Conservation (phyloP, 2,888 invertebrate genomes). For the Prosopocoilus inquinatus region DNA sequence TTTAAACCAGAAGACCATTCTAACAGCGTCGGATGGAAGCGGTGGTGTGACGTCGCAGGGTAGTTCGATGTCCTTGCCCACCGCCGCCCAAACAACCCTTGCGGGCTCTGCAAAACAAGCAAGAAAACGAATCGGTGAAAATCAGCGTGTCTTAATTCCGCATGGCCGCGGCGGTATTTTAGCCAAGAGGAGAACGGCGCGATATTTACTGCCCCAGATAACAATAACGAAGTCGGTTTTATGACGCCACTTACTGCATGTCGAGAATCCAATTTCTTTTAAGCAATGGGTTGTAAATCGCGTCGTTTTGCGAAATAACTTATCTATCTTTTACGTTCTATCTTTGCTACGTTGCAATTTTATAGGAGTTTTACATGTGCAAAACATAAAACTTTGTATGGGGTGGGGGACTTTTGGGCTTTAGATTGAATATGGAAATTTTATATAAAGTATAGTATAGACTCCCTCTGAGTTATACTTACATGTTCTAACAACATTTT, state of each 20-base stretch:
- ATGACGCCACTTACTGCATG: conserved; percentile 21
- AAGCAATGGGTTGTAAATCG: conserved; percentile 21
- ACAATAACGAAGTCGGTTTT: conserved; percentile 23
- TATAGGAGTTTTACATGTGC: conserved; percentile 6
- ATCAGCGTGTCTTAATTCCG: not conserved
- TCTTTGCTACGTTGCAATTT: not conserved
- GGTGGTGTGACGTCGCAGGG: conserved; percentile 82
- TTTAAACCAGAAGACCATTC: conserved; percentile 89
- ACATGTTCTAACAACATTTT: too few relatives aligned
- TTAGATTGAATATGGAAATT: too few relatives aligned
- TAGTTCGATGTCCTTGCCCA: conserved; percentile 72
- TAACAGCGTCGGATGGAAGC: conserved; percentile 67
- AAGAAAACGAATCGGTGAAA: conserved; percentile 29
- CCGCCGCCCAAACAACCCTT: conserved; percentile 71
- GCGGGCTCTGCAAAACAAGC: conserved; percentile 60
- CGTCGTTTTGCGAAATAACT: conserved; percentile 18
- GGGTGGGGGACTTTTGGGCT: too few relatives aligned
- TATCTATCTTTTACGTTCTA: conserved; percentile 1
- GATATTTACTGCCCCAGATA: conserved; percentile 22
- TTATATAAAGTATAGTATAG: too few relatives aligned
- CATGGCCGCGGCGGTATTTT: not conserved
- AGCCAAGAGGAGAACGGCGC: not conserved
- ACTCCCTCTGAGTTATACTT: too few relatives aligned
- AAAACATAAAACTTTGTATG: too few relatives aligned
- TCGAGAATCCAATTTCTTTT: conserved; percentile 22